Evolutionary conservation across 2,113 vertebrate species (phyloP), one percentile per base, ranked within the genome.

Genomic region (Bombycilla garrulus): DNA sequence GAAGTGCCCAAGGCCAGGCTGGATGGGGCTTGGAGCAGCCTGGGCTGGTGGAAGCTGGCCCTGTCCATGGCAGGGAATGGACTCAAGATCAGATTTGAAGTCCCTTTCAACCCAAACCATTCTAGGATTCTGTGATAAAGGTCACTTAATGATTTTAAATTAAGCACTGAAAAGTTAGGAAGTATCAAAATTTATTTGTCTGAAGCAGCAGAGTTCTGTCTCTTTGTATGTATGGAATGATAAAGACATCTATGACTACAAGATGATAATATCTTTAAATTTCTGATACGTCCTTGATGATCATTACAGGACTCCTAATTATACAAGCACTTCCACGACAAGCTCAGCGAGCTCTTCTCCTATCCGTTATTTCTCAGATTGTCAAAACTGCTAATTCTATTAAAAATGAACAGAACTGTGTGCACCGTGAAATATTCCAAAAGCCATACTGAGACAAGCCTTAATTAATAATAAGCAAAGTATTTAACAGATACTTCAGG

Each of bases 1-100:
- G 2, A 3, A 48, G 17, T 62, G 40, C 7, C 8, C 54, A 18
- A 35, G 40, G 40, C 54, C 54, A 82, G 14, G 47, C 0, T 35
- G 45, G 33, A 53, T 0, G 0, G 45, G n/a, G 38, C 13, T 60
- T 53, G 47, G 35, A 90, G 35, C 21, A 28, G 0, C 35, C 47
- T 62, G 56, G 54, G 29, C 0, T 23, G 2, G 25, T 48, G 40
- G 47, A 31, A 82, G 18, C 2, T 42, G 47, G 33, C 10, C 7
- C 54, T 82, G 62, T 24, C n/a, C 38, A 31, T 1, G 5, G 54
- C 70, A 70, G 19, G 6, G 26, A 20, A 14, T 23, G 38, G 15
- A 6, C 28, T 2, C 3, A 19, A 22, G 18, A 15, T 11, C 29
- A 25, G 17, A 21, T 42, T 48, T 31, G 1, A 69, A 53, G 47